Conservation (phyloP, 2,888 invertebrate species). For the Melinaea marsaeus region DNA sequence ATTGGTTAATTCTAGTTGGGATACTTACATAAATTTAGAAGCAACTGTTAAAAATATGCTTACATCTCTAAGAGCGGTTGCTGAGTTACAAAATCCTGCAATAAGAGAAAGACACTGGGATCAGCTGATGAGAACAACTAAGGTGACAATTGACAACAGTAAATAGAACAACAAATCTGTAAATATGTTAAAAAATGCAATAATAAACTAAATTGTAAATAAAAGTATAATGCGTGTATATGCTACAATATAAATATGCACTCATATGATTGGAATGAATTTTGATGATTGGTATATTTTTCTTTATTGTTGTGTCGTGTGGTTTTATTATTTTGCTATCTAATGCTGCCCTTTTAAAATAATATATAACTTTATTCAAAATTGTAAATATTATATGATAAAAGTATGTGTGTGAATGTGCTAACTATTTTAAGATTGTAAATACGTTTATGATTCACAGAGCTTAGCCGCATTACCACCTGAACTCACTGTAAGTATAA, state of each 20-base stretch:
- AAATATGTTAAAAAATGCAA: slow-evolving; percentile 24
- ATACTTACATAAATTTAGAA: slow-evolving; percentile 92
- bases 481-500: slow-evolving; percentile 87
- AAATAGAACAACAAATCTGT: slow-evolving; percentile 21
- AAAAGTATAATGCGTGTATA: slow-evolving; percentile 27
- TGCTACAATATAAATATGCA: slow-evolving; percentile 32
- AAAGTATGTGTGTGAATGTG: slow-evolving; percentile 33
- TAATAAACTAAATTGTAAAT: slow-evolving; percentile 24
- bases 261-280: slow-evolving; percentile 25
- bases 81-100: slow-evolving; percentile 96
- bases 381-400: slow-evolving; percentile 27
- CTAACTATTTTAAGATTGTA: slow-evolving; percentile 59
- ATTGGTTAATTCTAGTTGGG: slow-evolving; percentile 80
- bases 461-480: slow-evolving; percentile 88
- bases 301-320: slow-evolving; percentile 32
- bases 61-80: slow-evolving; percentile 95
- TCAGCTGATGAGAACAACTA: slow-evolving; percentile 96
- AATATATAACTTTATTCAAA: slow-evolving; percentile 18
- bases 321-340: slow-evolving; percentile 15
- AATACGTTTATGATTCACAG: slow-evolving; percentile 82
- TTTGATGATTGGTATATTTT: slow-evolving; percentile 41
- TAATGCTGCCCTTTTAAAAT: slow-evolving; percentile 22
- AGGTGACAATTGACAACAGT: slow-evolving; percentile 77
- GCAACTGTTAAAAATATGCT: slow-evolving; percentile 97
- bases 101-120: slow-evolving; percentile 98